phyloP scores from a whole-genome alignment of 2,888 invertebrate species.

The Brassicogethes aeneus region DNA sequence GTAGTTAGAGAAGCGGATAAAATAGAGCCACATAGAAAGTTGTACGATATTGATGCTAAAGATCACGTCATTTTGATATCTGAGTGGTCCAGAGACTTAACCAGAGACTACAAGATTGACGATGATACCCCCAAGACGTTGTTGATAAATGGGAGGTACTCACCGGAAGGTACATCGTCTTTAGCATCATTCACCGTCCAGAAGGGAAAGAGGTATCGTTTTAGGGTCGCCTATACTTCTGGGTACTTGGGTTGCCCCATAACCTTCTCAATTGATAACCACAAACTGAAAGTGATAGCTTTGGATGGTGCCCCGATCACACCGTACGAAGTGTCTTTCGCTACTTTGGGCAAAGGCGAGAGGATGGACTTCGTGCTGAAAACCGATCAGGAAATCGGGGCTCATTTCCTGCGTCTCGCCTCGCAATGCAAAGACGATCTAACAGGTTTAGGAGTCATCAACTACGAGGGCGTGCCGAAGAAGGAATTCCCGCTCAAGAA shows the following conservation, averaged over 20 bases:
- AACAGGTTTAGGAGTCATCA: constrained; percentile 47
- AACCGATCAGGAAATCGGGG: constrained; percentile 47
- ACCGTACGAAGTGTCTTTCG: constrained; percentile 47
- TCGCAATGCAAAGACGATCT: constrained; percentile 45
- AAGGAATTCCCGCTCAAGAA: constrained; percentile 6
- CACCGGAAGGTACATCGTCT: constrained; percentile 31
- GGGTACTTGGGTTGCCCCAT: constrained; percentile 61
- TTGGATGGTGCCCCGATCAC: constrained; percentile 61
- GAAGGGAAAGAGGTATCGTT: constrained; percentile 53
- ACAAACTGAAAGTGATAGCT: constrained; percentile 54
- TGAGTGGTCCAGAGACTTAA: constrained; percentile 47
- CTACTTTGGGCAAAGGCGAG: constrained; percentile 61
- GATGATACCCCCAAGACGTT: constrained; percentile 43
- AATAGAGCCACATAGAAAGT: constrained; percentile 48
- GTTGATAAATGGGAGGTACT: constrained; percentile 55
- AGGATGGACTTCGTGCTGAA: constrained; percentile 65
- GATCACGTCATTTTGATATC: constrained; percentile 61
- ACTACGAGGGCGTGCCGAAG: constrained; percentile 29
- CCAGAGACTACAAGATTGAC: constrained; percentile 43
- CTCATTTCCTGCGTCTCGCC: constrained; percentile 55
- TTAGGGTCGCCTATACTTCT: constrained; percentile 58
- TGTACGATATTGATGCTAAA: constrained; percentile 63
- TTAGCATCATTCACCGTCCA: constrained; percentile 44
- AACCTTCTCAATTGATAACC: constrained; percentile 55
- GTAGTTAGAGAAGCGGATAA: constrained; percentile 58